Evolutionary conservation across 2,113 vertebrate genomes (phyloP).

Genomic region (cattle (Bos taurus)): DNA sequence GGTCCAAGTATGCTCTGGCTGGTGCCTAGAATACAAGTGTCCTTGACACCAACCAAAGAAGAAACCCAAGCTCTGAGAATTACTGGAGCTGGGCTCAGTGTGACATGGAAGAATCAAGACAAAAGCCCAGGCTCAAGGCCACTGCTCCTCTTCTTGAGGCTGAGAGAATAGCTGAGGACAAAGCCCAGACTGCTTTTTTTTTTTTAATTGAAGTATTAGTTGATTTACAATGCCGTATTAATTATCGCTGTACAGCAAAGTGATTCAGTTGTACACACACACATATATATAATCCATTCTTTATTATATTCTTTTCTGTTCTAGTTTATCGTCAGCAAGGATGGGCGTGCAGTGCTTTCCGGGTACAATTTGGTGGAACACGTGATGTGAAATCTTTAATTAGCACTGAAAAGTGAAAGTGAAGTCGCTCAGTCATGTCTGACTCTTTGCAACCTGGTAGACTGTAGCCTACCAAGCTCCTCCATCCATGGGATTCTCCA

Average conservation of each 20-base stretch:
- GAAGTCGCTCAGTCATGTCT: not conserved
- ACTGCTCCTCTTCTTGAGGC: not conserved
- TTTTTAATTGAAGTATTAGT: not conserved
- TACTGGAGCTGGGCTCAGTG: too few relatives aligned
- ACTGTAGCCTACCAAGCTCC: not conserved
- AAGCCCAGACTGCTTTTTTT: not conserved
- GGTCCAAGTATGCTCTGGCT: not conserved
- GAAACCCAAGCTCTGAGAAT: too few relatives aligned
- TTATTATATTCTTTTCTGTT: not conserved
- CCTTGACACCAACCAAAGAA: not conserved
- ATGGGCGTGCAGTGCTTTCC: accelerated
- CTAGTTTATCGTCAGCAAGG: not conserved
- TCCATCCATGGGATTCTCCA: not conserved
- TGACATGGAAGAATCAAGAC: not conserved
- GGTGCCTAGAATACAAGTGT: not conserved
- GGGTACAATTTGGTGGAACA: not conserved
- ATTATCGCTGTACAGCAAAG: not conserved
- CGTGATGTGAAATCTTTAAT: not conserved
- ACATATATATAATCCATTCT: not conserved
- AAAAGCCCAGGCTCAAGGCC: not conserved
- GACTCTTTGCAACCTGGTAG: not conserved
- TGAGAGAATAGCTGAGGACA: not conserved
- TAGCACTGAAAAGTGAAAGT: not conserved
- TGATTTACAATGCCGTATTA: not conserved
- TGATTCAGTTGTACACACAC: not conserved